Percentiles rank a stretch among this genome's conserved stretches.
phyloP scores from a whole-genome alignment of 2,797 vertebrate genomes.

The Rhabdophis nuchalis region DNA sequence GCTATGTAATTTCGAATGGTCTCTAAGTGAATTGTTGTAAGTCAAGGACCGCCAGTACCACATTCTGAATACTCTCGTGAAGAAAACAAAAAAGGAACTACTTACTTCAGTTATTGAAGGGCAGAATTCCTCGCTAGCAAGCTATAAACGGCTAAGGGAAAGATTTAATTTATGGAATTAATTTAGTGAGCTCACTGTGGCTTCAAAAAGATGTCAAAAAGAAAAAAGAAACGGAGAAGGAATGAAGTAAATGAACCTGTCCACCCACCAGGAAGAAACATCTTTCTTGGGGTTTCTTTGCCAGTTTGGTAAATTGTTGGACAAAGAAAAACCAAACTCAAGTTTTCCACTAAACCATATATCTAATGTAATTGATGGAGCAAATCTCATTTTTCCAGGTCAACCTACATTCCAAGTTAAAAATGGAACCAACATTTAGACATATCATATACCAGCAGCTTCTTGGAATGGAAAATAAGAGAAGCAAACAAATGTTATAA shows the following conservation, averaged over 20 bases:
- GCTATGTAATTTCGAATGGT: not conserved
- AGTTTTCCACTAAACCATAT: not conserved
- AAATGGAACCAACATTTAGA: not conserved
- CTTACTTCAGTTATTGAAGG: not conserved
- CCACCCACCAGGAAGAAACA: not conserved
- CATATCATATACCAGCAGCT: not conserved
- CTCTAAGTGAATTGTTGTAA: not conserved
- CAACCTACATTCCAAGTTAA: not conserved
- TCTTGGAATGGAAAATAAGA: not conserved
- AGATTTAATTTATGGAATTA: not conserved
- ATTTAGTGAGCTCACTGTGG: not conserved
- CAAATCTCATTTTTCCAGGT: not conserved
- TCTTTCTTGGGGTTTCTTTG: not conserved
- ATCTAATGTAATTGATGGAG: not conserved
- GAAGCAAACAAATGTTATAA: not conserved
- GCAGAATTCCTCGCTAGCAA: not conserved
- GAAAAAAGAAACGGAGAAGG: not conserved
- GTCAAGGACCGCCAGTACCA: not conserved
- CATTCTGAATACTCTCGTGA: not conserved
- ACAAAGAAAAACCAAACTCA: not conserved
- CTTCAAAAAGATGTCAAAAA: not conserved
- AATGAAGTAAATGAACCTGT: not conserved
- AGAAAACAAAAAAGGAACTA: not conserved
- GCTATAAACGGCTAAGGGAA: not conserved
- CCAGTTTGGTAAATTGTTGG: not conserved